Percentiles rank a stretch among this genome's conserved stretches.
These are phyloP conservation scores for Enteromius afrohamiltoni DNA, from an alignment of 2,797 vertebrate genomes.

Conservation along the genomic window DNA sequence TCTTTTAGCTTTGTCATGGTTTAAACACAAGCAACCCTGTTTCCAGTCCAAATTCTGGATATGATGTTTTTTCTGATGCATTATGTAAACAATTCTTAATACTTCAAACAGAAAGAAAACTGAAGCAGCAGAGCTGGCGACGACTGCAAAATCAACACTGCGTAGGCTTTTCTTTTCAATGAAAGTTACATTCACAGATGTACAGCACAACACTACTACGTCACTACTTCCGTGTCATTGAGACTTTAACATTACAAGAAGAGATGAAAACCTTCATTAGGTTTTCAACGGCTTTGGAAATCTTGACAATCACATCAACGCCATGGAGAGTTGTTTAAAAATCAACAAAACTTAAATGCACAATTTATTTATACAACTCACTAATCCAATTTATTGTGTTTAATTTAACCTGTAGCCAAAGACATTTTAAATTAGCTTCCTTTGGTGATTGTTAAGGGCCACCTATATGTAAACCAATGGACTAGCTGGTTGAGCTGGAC, in stretches of 20 bases:
- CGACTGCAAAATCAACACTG: background rate
- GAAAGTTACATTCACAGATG: background rate
- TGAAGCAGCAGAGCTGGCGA: background rate
- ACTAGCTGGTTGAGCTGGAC: background rate
- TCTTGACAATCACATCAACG: background rate
- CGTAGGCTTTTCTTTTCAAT: no score
- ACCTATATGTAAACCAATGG: background rate
- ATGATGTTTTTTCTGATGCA: background rate
- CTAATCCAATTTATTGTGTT: background rate
- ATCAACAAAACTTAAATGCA: background rate
- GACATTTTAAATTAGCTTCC: background rate
- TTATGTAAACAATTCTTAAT: background rate
- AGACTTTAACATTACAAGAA: background rate
- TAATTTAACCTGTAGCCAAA: background rate
- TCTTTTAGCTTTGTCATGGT: background rate
- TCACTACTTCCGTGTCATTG: background rate
- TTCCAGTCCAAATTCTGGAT: background rate
- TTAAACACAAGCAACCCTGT: background rate
- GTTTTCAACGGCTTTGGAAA: background rate
- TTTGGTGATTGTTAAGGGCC: background rate
- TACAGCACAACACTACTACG: background rate
- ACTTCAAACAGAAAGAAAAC: background rate
- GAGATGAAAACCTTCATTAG: background rate
- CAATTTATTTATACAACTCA: background rate
- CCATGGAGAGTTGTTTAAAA: background rate